These are phyloP conservation scores for Marcusenius ussheri DNA, from an alignment of 2,113 vertebrate species.

Conservation along the genomic window DNA sequence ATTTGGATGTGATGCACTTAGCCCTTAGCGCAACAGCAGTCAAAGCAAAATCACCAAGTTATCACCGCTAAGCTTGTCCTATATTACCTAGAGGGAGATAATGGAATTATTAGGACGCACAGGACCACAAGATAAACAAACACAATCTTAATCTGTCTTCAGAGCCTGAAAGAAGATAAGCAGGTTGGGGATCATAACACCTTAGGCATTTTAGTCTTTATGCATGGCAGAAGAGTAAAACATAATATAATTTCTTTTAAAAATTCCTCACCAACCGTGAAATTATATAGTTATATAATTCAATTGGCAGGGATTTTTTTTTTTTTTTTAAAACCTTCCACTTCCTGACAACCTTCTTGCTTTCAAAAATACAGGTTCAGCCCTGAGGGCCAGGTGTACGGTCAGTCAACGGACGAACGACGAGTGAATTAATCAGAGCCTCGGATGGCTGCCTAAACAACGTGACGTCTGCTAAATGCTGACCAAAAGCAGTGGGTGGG, in stretches of 20 bases:
- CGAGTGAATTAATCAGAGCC: neutral
- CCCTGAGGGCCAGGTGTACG: neutral
- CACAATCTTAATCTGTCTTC: neutral
- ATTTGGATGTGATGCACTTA: neutral
- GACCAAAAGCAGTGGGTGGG: neutral
- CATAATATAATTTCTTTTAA: neutral
- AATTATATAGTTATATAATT: neutral
- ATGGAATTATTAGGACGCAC: neutral
- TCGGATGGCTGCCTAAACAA: neutral
- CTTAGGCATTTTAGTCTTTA: neutral
- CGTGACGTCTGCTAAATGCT: neutral
- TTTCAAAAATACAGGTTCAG: neutral
- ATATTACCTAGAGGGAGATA: neutral
- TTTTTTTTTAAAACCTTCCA: neutral
- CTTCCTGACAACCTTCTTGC: neutral
- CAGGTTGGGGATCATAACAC: neutral
- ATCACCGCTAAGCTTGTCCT: neutral
- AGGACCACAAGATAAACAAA: neutral
- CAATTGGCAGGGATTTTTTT: neutral
- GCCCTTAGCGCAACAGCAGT: neutral
- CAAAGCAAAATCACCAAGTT: neutral
- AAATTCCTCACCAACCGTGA: neutral
- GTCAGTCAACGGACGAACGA: neutral
- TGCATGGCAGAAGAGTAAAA: neutral
- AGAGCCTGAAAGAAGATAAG: neutral